Base-by-base conservation (phyloP, 92 coral and sea anemone genomes). In the Heteractis magnifica region DNA sequence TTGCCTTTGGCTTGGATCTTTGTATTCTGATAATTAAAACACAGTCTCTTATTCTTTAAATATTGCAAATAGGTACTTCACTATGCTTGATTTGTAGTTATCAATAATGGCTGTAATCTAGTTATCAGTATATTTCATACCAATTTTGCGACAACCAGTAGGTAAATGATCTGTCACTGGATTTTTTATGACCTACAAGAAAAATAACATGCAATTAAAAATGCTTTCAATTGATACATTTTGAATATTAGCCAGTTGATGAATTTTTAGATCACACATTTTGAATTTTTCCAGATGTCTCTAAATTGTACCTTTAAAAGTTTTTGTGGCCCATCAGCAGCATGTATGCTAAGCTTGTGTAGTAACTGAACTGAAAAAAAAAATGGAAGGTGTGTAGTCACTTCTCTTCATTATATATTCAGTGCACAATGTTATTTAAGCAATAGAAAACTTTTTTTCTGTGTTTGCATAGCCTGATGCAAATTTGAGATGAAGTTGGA, bases 101-200 rank as follows among this genome's bases (percentile, higher is more conserved):
- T 6, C 21, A 62, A 8, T 12, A 62, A n/a, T 8, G 18, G 1
- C 0, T 13, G 18, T 59, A 62, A 62, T 18, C 18, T 62, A 12
- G 26, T 18, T 51, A 51, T 4, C 0, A 4, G 13, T 10, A 56
- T 9, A 3, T 56, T 4, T 56, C 93, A 10, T 82, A 91, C 98
- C 98, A 49, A 94, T 85, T 88, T 95, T 95, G 59, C 78, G 83
- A 70, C 98, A 94, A 10, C 98, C 98, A 58, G 98, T 92, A 51
- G 98, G 98, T 75, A 95, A 84, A 78, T 95, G 94, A 86, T 95
- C 93, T 52, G 98, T 95, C 6, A 95, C 98, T 4, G 98, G 98
- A 85, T 95, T 95, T 78, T 95, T 95, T 56, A 95, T 95, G 53
- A 93, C 97, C 97, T 90, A 70, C 64, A 77, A 4, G 55, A 86